Evolutionary conservation across 1,140 invertebrate genomes (phyloP).

Genomic region (Chironomus tepperi): DNA sequence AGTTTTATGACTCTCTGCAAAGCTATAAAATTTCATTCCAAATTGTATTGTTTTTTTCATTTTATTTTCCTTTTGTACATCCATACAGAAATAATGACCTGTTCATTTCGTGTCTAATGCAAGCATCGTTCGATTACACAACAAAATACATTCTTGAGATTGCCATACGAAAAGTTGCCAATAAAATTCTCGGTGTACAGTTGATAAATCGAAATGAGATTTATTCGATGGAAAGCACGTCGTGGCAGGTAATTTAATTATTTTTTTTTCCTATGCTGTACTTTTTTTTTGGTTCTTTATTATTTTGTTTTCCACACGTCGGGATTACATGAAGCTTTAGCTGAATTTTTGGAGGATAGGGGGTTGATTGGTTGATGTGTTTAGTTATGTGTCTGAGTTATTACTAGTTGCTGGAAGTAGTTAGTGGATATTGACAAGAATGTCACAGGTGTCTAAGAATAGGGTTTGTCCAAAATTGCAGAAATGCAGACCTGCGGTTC

Average conservation of each 20-base stretch:
- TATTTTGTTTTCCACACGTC: too few relatives aligned
- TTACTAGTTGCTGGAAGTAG: too few relatives aligned
- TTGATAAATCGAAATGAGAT: slow-evolving; percentile 23
- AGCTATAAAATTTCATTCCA: slow-evolving; percentile 8
- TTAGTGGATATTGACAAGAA: too few relatives aligned
- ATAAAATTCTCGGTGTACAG: not conserved
- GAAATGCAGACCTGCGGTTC: too few relatives aligned
- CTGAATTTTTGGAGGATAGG: too few relatives aligned
- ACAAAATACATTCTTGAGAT: slow-evolving; percentile 15
- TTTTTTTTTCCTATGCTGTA: not conserved
- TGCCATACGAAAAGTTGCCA: slow-evolving; percentile 14
- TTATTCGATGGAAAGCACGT: not conserved
- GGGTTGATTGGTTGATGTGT: too few relatives aligned
- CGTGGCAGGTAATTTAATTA: slow-evolving; percentile 22
- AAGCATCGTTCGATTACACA: slow-evolving; percentile 11
- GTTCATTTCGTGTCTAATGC: slow-evolving; percentile 19
- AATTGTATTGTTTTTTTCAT: not conserved
- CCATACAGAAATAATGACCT: slow-evolving; percentile 22
- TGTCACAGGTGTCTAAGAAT: too few relatives aligned
- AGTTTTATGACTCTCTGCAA: not conserved
- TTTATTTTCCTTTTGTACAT: not conserved
- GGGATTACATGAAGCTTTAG: too few relatives aligned
- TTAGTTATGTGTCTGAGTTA: too few relatives aligned
- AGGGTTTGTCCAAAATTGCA: too few relatives aligned
- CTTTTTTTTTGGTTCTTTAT: not conserved